phyloP scores from a whole-genome alignment of 2,888 invertebrate genomes.

The Frankliniella intonsa region DNA sequence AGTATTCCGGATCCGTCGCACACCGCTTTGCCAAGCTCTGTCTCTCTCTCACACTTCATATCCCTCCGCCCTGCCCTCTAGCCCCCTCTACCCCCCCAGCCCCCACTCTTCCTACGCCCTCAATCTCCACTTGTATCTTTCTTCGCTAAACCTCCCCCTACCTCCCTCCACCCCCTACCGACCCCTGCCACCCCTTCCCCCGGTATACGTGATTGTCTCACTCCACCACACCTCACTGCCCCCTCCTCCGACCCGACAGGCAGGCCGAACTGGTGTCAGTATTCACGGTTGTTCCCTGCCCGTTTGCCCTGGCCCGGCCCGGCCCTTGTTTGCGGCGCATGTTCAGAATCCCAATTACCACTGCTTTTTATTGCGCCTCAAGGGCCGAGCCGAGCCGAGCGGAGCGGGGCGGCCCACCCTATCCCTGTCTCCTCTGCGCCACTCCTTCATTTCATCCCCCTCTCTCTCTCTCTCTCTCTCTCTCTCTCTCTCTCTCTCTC shows the following conservation, averaged over 20 bases:
- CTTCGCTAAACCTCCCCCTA: background rate
- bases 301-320: background rate
- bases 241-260: background rate
- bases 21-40: background rate
- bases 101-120: background rate
- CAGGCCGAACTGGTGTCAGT: constrained; percentile 1
- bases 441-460: background rate
- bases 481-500: background rate
- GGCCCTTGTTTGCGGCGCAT: constrained; percentile 9
- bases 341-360: constrained; percentile 22
- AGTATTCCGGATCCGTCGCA: constrained; percentile 14
- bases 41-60: background rate
- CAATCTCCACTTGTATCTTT: constrained; percentile 10
- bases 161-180: background rate
- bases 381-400: background rate
- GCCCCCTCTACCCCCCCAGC: background rate
- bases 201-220: constrained; percentile 5
- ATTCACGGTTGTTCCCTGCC: constrained; percentile 22
- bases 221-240: background rate
- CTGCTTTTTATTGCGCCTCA: constrained; percentile 16
- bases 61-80: background rate
- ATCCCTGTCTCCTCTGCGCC: background rate
- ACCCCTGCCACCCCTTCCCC: background rate
- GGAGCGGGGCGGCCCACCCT: background rate
- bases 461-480: background rate